Evolutionary conservation across 1,140 invertebrate genomes (phyloP).

Genomic region (Gyrodactylus salaris): DNA sequence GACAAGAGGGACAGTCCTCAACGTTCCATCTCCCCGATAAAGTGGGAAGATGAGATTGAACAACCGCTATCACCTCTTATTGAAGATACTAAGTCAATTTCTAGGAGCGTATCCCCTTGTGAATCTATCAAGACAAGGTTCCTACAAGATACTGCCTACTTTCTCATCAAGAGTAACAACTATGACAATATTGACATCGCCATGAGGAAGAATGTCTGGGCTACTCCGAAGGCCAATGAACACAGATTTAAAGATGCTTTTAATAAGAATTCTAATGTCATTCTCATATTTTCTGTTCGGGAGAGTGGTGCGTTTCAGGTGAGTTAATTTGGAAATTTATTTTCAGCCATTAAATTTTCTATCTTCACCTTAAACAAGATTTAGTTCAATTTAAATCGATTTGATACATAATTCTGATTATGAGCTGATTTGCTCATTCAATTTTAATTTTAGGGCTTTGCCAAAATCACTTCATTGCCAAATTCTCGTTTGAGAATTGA

Average conservation of each 20-base stretch:
- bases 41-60: not conserved
- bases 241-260: constrained; percentile 70
- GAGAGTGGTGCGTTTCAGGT: constrained; percentile 62
- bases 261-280: constrained; percentile 53
- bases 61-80: too few species aligned
- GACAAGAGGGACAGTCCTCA: too few species aligned
- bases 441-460: too few species aligned
- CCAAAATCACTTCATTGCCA: not conserved
- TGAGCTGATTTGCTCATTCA: too few species aligned
- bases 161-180: constrained; percentile 88
- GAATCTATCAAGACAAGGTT: constrained; percentile 26
- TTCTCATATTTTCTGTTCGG: constrained; percentile 79
- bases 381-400: not conserved
- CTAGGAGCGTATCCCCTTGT: not conserved
- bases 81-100: not conserved
- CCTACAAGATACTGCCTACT: constrained; percentile 68
- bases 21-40: not conserved
- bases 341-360: not conserved
- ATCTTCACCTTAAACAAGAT: not conserved
- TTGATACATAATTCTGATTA: not conserved
- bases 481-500: not conserved
- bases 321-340: constrained; percentile 20
- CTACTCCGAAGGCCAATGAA: constrained; percentile 78
- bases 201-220: constrained; percentile 73
- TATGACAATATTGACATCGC: constrained; percentile 70